Evolutionary conservation across 92 coral and sea anemone species (phyloP).

Genomic region (Siderastrea siderea): DNA sequence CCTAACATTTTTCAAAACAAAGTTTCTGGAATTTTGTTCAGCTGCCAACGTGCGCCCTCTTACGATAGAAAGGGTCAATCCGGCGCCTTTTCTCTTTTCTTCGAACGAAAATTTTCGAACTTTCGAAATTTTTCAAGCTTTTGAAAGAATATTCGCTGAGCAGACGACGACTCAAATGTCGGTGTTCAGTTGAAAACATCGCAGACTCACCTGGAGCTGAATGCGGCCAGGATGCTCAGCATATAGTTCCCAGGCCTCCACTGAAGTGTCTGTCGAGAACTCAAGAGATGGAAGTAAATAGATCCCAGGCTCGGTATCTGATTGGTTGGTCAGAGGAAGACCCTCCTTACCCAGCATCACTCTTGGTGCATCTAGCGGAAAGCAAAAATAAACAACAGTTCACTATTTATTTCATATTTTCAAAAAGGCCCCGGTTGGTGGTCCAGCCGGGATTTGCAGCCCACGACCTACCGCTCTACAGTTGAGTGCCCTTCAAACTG

Average conservation of each 20-base stretch:
- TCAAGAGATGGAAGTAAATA: constrained; percentile 58
- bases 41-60: too few species aligned
- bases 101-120: too few species aligned
- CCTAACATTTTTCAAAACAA: too few species aligned
- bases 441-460: too few species aligned
- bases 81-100: too few species aligned
- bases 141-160: neutral
- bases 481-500: too few species aligned
- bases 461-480: too few species aligned
- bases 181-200: neutral
- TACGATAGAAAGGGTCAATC: too few species aligned
- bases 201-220: constrained; percentile 66
- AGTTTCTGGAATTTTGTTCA: too few species aligned
- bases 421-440: too few species aligned
- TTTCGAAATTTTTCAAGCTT: too few species aligned
- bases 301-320: constrained; percentile 28
- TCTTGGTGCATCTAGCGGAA: constrained; percentile 25
- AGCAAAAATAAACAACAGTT: neutral
- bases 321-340: neutral
- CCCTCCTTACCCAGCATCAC: constrained; percentile 27
- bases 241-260: constrained; percentile 86
- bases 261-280: constrained; percentile 28
- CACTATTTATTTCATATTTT: neutral
- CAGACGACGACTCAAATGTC: neutral
- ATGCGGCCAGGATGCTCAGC: constrained; percentile 66